Base-by-base conservation (phyloP, 1,140 invertebrate genomes). In the Euwallacea fornicatus region DNA sequence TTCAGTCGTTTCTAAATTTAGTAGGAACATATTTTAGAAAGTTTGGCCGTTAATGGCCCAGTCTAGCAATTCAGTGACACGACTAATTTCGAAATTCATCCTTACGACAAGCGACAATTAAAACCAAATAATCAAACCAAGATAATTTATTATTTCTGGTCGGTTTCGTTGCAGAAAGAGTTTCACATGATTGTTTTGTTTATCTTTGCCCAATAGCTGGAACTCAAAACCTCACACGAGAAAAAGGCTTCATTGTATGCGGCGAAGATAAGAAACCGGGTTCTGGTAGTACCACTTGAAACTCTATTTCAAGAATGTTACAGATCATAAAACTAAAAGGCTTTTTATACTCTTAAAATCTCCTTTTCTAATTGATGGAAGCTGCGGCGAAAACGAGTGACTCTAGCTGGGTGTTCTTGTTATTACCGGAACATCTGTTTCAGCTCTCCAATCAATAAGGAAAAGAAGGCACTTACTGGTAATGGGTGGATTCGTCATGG, bases 121-220 rank as follows among this genome's bases (percentile, higher is more conserved):
- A 50, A 50, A 33, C 21, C 21, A 13, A 1, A 13, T 13, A 50
- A 50, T 50, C 13, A 3, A 50, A 50, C 46, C 46, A 13, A 50
- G 46, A 10, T 11, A 50, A 50, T 50, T 50, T 50, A 50, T 50
- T 50, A 50, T 50, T 50, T 50, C 46, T 50, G 46, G 46, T 50
- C 46, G 46, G 9, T 11, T 50, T 50, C 9, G 9, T 50, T 11
- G 9, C 0, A 6, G 9, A 50, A 50, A 50, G 46, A 50, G 13
- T 50, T 50, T 50, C 46, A 50, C 9, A 11, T 13, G 46, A 2
- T 50, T 50, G 46, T 11, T 11, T 6, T 50, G 46, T 50, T 50
- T 50, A 10, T 50, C 13, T 13, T 50, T 50, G 46, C 0, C 9
- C 13, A 11, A 13, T 50, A 50, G 2, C 13, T 11, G 46, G 7